Percentiles rank a stretch among this genome's conserved stretches.
Evolutionary conservation across 2,888 invertebrate genomes (phyloP).

Genomic region (Metallyticus violacea): DNA sequence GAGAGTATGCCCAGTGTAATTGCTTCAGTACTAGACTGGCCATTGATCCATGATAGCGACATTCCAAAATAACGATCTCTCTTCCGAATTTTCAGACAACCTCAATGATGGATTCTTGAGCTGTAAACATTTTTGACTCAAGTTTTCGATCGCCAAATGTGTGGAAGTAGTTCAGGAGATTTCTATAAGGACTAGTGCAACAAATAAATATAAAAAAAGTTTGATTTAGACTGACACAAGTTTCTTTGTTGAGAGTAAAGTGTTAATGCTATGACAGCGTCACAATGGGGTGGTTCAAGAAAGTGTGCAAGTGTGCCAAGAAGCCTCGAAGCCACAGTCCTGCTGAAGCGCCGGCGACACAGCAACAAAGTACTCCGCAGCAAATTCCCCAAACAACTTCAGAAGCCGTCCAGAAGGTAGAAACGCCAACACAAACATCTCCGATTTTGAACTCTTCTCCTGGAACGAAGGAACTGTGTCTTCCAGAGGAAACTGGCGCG

Average conservation of each 20-base stretch:
- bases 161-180: too few species aligned
- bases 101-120: too few species aligned
- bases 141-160: too few species aligned
- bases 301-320: background rate
- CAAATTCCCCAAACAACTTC: background rate
- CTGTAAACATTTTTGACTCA: too few species aligned
- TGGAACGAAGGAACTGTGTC: background rate
- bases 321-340: background rate
- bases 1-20: too few species aligned
- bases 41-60: too few species aligned
- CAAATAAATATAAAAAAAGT: too few species aligned
- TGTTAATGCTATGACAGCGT: background rate
- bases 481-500: background rate
- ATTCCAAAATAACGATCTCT: too few species aligned
- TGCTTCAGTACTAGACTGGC: too few species aligned
- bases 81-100: too few species aligned
- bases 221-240: too few species aligned
- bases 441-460: background rate
- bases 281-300: slow-evolving; percentile 10
- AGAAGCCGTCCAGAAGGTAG: background rate
- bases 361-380: background rate
- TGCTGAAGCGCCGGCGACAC: background rate
- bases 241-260: background rate
- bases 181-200: too few species aligned
- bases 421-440: background rate